Conservation (phyloP, 2,888 invertebrate genomes). For the Diachrysia chrysitis region DNA sequence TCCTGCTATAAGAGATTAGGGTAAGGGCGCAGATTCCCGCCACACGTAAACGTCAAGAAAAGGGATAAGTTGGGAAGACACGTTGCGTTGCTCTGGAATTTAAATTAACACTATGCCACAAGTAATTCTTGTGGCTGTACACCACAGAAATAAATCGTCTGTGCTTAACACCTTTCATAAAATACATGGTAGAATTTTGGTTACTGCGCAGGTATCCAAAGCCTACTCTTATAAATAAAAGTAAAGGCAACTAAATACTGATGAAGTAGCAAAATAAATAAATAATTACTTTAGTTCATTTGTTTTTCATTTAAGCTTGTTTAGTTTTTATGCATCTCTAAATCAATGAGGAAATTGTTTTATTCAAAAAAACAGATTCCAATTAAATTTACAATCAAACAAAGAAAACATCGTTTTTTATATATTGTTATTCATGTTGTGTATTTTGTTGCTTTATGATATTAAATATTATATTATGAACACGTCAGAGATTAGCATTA, state of each 20-base stretch:
- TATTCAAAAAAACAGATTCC: constrained; percentile 19
- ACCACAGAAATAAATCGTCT: too few species aligned
- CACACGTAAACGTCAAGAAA: not conserved
- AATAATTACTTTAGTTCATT: too few species aligned
- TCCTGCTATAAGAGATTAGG: too few species aligned
- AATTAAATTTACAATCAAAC: constrained; percentile 29
- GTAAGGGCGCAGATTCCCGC: too few species aligned
- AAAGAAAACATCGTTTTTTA: constrained; percentile 16
- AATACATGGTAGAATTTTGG: too few species aligned
- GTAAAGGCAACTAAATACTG: too few species aligned
- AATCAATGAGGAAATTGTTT: constrained; percentile 30
- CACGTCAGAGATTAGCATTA: not conserved
- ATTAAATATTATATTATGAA: not conserved
- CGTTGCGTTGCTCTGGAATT: not conserved
- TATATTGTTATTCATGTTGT: not conserved
- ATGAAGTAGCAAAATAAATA: too few species aligned
- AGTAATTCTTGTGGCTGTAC: too few species aligned
- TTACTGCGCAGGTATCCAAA: too few species aligned
- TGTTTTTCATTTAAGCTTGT: too few species aligned
- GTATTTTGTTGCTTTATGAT: not conserved
- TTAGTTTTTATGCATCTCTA: not conserved
- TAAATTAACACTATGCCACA: not conserved
- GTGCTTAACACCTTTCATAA: too few species aligned
- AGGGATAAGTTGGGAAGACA: not conserved
- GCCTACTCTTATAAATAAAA: too few species aligned